phyloP scores from a whole-genome alignment of 2,797 vertebrate genomes.

The Botia almorhae region DNA sequence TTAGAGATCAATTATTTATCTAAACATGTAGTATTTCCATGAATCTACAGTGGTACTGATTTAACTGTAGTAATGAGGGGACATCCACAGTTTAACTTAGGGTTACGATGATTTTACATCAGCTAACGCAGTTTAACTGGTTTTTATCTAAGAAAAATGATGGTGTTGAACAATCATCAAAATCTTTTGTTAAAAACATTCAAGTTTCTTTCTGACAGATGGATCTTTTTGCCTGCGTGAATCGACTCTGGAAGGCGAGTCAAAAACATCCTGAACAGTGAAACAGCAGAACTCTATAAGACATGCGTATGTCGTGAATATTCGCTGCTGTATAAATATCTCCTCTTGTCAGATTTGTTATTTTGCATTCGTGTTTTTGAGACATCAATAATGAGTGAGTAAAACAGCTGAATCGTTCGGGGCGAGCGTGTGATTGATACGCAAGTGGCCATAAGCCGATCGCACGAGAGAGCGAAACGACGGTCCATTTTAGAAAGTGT shows the following conservation, averaged over 20 bases:
- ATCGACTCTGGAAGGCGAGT: background rate
- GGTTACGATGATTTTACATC: background rate
- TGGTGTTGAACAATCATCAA: background rate
- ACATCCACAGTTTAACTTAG: background rate
- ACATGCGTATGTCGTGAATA: conserved; percentile 7
- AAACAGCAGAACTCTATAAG: conserved; percentile 24
- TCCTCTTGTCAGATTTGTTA: conserved; percentile 58
- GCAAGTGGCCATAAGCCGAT: conserved; percentile 67
- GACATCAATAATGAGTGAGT: conserved; percentile 81
- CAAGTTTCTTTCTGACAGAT: conserved; percentile 10
- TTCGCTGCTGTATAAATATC: conserved; percentile 59
- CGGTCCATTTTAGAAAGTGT: conserved; percentile 91
- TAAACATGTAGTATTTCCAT: background rate
- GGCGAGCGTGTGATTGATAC: conserved; percentile 80
- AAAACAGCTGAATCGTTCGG: conserved; percentile 75
- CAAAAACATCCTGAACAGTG: background rate
- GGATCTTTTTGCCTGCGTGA: background rate
- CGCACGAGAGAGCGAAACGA: conserved; percentile 82
- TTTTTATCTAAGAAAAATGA: background rate
- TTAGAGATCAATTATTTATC: background rate
- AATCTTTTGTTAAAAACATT: background rate
- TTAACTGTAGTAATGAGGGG: background rate
- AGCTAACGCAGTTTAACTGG: background rate
- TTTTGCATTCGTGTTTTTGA: conserved; percentile 56
- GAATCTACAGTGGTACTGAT: background rate